Conservation (phyloP, 2,888 invertebrate species). For the Busseola fusca region DNA sequence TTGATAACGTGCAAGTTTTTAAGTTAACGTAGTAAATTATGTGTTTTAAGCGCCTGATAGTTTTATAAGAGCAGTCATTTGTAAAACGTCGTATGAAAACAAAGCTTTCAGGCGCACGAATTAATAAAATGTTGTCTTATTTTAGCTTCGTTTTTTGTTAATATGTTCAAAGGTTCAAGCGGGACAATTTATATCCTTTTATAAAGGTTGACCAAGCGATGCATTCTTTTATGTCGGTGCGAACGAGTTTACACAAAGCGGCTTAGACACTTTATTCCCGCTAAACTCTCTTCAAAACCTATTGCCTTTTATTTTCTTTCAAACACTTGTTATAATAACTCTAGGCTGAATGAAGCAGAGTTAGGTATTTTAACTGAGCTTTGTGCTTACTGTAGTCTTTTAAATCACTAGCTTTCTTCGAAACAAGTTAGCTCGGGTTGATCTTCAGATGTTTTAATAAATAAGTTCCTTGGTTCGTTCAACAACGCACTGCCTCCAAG, state of each 20-base stretch:
- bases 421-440: not conserved
- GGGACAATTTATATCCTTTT: slow-evolving; percentile 64
- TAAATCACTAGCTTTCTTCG: not conserved
- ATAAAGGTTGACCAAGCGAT: slow-evolving; percentile 55
- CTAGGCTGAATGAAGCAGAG: not conserved
- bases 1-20: not conserved
- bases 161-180: slow-evolving; percentile 63
- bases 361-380: slow-evolving; percentile 6
- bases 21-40: not conserved
- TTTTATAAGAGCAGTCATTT: slow-evolving; percentile 56
- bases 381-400: not conserved
- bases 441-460: not conserved
- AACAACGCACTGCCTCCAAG: not conserved
- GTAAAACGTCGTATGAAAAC: slow-evolving; percentile 30
- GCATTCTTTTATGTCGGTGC: slow-evolving; percentile 44
- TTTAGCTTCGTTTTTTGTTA: slow-evolving; percentile 58
- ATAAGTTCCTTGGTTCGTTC: not conserved
- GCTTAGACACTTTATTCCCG: slow-evolving; percentile 18
- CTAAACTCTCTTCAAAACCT: slow-evolving; percentile 7
- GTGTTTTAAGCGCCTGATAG: slow-evolving; percentile 44
- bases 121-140: slow-evolving; percentile 48
- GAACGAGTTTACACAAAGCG: slow-evolving; percentile 45
- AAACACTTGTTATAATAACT: slow-evolving; percentile 14
- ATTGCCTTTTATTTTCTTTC: slow-evolving; percentile 6
- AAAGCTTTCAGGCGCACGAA: slow-evolving; percentile 57